Conservation (phyloP, 2,888 invertebrate species). For the Drosophila anomelani region DNA sequence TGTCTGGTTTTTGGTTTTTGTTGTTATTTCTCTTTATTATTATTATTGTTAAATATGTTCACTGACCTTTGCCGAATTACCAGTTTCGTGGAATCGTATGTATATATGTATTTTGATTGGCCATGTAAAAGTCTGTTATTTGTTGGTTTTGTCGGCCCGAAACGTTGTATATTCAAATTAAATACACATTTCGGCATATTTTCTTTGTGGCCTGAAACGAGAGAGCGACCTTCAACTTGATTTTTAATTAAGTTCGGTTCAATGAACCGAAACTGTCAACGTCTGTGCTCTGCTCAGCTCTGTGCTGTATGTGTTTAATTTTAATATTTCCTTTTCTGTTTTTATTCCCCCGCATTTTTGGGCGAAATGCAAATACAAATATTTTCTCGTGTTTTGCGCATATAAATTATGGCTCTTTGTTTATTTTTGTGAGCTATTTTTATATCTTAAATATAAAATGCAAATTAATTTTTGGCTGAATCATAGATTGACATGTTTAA, state of each 20-base stretch:
- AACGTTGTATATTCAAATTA: constrained; percentile 46
- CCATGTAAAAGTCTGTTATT: constrained; percentile 20
- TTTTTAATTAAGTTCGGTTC: constrained; percentile 81
- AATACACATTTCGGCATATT: constrained; percentile 28
- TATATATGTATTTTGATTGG: constrained; percentile 13
- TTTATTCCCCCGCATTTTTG: constrained; percentile 25
- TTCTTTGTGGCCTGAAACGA: constrained; percentile 29
- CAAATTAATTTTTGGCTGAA: constrained; percentile 19
- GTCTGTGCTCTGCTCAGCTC: constrained; percentile 50
- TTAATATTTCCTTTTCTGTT: constrained; percentile 50
- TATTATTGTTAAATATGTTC: constrained; percentile 74
- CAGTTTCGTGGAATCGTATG: constrained; percentile 50
- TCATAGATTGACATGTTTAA: constrained; percentile 3
- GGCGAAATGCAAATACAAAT: constrained; percentile 39
- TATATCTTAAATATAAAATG: constrained; percentile 19
- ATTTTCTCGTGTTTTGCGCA: constrained; percentile 7
- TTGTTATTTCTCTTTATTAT: constrained; percentile 42
- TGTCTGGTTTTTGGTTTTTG: constrained; percentile 20
- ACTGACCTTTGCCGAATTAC: constrained; percentile 78
- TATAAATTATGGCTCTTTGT: constrained; percentile 23
- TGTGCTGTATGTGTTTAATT: constrained; percentile 37
- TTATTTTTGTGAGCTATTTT: constrained; percentile 19
- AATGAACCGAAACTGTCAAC: constrained; percentile 78
- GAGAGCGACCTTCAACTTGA: constrained; percentile 75
- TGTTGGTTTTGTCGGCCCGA: constrained; percentile 13